These are phyloP conservation scores for Oryzaephilus surinamensis DNA, from an alignment of 1,140 invertebrate species.

Conservation along the genomic window DNA sequence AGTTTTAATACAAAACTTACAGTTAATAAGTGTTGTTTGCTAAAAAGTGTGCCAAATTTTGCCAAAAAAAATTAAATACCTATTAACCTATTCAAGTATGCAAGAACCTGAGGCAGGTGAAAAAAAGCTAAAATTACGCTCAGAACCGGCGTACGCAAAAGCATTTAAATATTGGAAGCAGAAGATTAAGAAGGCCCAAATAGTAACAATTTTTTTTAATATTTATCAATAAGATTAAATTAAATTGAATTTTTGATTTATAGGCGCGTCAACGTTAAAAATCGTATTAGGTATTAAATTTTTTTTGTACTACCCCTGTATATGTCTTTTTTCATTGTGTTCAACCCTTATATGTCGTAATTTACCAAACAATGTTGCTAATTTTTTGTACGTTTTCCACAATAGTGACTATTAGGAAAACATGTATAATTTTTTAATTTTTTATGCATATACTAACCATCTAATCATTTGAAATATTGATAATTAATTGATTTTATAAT, in stretches of 20 bases:
- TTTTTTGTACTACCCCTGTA: too few species aligned
- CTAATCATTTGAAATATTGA: slow-evolving; percentile 1
- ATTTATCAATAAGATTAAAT: too few species aligned
- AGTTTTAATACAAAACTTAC: slow-evolving; percentile 10
- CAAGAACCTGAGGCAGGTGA: too few species aligned
- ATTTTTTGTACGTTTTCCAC: too few species aligned
- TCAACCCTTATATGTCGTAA: too few species aligned
- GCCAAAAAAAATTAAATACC: background rate
- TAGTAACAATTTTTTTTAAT: slow-evolving; percentile 26
- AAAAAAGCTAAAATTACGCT: slow-evolving; percentile 20
- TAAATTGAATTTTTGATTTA: too few species aligned
- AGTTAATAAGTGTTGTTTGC: slow-evolving; percentile 2
- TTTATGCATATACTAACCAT: background rate
- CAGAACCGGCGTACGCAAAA: slow-evolving; percentile 28
- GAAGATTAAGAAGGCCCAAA: slow-evolving; percentile 32
- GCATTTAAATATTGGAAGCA: slow-evolving; percentile 33
- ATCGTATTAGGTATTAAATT: too few species aligned
- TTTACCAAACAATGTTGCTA: too few species aligned
- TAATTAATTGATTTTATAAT: slow-evolving; percentile 1
- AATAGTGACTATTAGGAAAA: background rate
- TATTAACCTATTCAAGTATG: slow-evolving; percentile 7
- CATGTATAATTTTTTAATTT: background rate
- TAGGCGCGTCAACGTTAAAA: too few species aligned
- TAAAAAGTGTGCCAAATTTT: background rate
- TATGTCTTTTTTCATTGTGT: too few species aligned